Evolutionary conservation across 2,888 invertebrate species (phyloP).

Genomic region (Leptothorax acervorum): DNA sequence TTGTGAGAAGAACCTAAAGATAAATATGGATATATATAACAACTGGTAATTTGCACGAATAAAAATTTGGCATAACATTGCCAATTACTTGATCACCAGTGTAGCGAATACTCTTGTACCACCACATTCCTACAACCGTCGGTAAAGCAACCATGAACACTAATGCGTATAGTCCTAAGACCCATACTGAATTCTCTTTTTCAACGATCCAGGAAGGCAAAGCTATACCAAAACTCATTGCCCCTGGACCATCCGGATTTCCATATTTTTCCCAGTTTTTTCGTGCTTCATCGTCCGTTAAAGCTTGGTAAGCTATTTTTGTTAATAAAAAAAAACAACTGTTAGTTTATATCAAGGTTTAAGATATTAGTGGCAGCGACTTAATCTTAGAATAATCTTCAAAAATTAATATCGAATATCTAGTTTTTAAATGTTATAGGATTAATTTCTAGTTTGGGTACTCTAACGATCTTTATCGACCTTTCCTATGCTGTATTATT

Average conservation of each 20-base stretch:
- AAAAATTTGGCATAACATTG: slow-evolving; percentile 23
- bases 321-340: slow-evolving; percentile 52
- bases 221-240: slow-evolving; percentile 99
- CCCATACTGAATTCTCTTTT: slow-evolving; percentile 99
- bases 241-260: slow-evolving; percentile 99
- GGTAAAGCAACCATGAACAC: slow-evolving; percentile 99
- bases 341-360: slow-evolving; percentile 29
- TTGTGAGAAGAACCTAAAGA: slow-evolving; percentile 94
- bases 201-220: slow-evolving; percentile 99
- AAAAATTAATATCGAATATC: slow-evolving; percentile 19
- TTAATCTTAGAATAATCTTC: slow-evolving; percentile 34
- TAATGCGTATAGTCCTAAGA: slow-evolving; percentile 96
- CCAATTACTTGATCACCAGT: slow-evolving; percentile 94
- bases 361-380: slow-evolving; percentile 29
- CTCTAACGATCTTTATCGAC: not conserved
- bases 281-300: slow-evolving; percentile 98
- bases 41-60: not conserved
- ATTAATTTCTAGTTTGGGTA: slow-evolving; percentile 32
- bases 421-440: slow-evolving; percentile 43
- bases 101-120: slow-evolving; percentile 99
- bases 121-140: slow-evolving; percentile 98
- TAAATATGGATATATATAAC: slow-evolving; percentile 18
- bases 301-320: slow-evolving; percentile 89
- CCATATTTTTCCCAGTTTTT: slow-evolving; percentile 99
- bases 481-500: not conserved